Evolutionary conservation across 2,113 vertebrate genomes (phyloP).

Genomic region (Sorex fumeus): DNA sequence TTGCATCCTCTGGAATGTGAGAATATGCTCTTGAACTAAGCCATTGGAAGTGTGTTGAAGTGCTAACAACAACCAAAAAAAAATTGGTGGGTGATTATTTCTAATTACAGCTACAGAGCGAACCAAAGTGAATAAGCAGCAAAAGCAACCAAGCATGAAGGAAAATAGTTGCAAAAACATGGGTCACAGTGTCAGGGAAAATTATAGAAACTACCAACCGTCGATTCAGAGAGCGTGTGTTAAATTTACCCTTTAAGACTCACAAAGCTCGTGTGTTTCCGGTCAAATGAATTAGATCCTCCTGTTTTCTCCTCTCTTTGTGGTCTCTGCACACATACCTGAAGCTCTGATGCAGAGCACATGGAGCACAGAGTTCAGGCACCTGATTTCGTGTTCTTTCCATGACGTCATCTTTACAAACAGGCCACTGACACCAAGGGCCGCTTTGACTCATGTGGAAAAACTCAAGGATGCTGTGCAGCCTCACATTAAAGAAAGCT

Average conservation of each 20-base stretch:
- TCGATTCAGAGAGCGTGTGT: background rate
- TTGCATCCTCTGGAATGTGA: slow-evolving; percentile 16
- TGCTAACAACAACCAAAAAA: background rate
- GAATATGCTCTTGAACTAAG: background rate
- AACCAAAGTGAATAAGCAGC: background rate
- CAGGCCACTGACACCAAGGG: slow-evolving; percentile 58
- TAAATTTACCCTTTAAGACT: background rate
- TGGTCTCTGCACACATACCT: background rate
- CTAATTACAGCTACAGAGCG: slow-evolving; percentile 40
- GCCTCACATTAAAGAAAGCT: slow-evolving; percentile 81
- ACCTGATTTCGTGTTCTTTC: slow-evolving; percentile 62
- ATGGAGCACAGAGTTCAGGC: background rate
- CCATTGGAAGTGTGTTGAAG: background rate
- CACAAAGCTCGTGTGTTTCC: background rate
- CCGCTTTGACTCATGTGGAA: slow-evolving; percentile 81
- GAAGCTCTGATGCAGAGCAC: background rate
- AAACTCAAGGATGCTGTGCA: slow-evolving; percentile 78
- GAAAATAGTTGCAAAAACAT: background rate
- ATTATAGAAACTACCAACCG: background rate
- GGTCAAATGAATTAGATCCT: slow-evolving; percentile 26
- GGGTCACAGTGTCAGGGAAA: background rate
- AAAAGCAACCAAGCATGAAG: background rate
- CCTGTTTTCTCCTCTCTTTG: background rate
- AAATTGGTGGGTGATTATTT: slow-evolving; percentile 12
- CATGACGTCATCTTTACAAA: slow-evolving; percentile 84